These are phyloP conservation scores for Heliornis fulica DNA, from an alignment of 2,113 vertebrate genomes.

Conservation along the genomic window DNA sequence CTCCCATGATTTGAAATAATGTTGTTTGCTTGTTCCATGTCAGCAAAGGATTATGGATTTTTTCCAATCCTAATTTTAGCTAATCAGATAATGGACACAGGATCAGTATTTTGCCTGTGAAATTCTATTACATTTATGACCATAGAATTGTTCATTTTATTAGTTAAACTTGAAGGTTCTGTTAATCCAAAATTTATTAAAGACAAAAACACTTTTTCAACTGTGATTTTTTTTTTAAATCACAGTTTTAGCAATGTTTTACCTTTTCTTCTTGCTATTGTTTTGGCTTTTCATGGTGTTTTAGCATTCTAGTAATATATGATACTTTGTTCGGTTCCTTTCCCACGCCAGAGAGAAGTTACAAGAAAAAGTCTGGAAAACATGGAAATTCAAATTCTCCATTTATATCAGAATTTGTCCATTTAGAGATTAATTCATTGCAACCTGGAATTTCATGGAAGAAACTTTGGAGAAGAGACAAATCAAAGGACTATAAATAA, in stretches of 20 bases:
- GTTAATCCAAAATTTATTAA: not conserved
- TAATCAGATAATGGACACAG: not conserved
- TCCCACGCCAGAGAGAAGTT: not conserved
- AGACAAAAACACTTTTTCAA: not conserved
- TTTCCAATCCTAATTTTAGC: not conserved
- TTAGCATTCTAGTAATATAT: not conserved
- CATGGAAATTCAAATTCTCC: not conserved
- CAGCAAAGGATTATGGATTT: not conserved
- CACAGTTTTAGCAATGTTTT: not conserved
- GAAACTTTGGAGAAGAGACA: not conserved
- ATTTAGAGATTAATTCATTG: not conserved
- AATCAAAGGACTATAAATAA: not conserved
- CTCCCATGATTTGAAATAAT: not conserved
- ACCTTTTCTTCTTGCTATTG: not conserved
- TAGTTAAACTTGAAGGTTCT: not conserved
- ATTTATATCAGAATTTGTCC: not conserved
- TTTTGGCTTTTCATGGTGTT: not conserved
- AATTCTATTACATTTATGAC: not conserved
- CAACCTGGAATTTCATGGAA: not conserved
- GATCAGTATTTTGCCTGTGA: not conserved
- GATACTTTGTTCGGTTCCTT: not conserved
- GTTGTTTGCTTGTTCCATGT: not conserved
- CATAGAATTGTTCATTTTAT: not conserved
- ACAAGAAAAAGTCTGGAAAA: not conserved
- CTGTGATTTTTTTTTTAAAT: not conserved